These are phyloP conservation scores for Misgurnus mizolepis DNA, from an alignment of 2,113 vertebrate genomes.

Conservation along the genomic window DNA sequence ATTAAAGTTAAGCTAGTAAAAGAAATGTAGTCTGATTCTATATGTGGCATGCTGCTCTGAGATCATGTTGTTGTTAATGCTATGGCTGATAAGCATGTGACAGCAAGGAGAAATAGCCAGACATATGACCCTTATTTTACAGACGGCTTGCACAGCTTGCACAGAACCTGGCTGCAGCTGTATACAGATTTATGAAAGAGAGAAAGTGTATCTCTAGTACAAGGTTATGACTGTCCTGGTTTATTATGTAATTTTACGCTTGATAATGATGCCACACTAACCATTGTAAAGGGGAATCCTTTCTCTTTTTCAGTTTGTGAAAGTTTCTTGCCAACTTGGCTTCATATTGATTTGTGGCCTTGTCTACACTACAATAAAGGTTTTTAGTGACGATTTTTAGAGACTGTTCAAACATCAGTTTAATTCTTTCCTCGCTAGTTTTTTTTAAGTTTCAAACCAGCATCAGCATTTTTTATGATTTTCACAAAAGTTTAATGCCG, in stretches of 20 bases:
- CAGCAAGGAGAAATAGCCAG: constrained; percentile 43
- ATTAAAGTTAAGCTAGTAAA: constrained; percentile 33
- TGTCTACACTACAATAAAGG: too few species aligned
- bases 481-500: too few species aligned
- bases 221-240: not conserved
- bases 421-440: too few species aligned
- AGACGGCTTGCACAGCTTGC: not conserved
- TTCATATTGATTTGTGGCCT: too few species aligned
- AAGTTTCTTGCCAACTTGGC: too few species aligned
- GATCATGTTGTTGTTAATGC: constrained; percentile 39
- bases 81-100: constrained; percentile 52
- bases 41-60: constrained; percentile 21
- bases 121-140: constrained; percentile 54
- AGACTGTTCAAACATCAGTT: too few species aligned
- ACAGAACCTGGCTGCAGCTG: constrained; percentile 23
- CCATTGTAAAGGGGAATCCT: not conserved
- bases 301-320: too few species aligned
- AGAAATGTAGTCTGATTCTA: not conserved
- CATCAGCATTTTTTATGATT: too few species aligned
- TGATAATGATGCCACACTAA: constrained; percentile 44
- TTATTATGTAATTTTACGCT: constrained; percentile 38
- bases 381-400: too few species aligned
- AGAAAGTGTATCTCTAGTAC: not conserved
- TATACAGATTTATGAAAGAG: not conserved
- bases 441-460: too few species aligned